Base-by-base conservation (phyloP, 2,888 invertebrate species). In the Trissonchulus latispiculum region DNA sequence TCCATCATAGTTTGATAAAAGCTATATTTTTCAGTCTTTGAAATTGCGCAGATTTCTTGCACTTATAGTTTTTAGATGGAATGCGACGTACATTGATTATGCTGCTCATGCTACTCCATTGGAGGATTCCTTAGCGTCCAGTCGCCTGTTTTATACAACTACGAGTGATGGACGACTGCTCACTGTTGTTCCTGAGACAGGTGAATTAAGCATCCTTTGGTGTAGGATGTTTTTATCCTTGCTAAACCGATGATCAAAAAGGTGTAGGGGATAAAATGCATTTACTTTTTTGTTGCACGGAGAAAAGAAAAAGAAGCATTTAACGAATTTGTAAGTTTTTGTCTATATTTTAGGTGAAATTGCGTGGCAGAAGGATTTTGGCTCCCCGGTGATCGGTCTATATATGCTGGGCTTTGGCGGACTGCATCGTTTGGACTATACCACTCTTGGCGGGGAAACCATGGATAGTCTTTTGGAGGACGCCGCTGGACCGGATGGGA, bases 61-160 rank as follows among this genome's bases (percentile, higher is more conserved):
- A n/a, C n/a, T n/a, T n/a, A n/a, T n/a, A n/a, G n/a, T n/a, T 31
- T 71, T 73, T 32, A 73, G 77, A 2, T 97, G 96, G 96, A 97
- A 99, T 85, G 92, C 96, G 2, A 96, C 96, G 0, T 97, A 92
- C 86, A 92, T 90, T 81, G 96, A 96, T 85, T 99, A 97, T 83
- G 90, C 95, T 0, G 83, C 85, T 0, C 81, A 90, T 89, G 48
- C 48, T 8, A 48, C 48, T 15, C 78, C 81, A 36, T 77, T 75
- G 18, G 80, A 80, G 31, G 69, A 71, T 3, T 37, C 73, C 36
- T 82, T 81, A 75, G 77, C 78, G 3, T 76, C 79, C 64, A 77
- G 76, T 32, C 70, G 59, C 32, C 81, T 82, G 69, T 78, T 78
- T 71, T 77, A 77, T 1, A 78, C 94, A 0, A 92, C 93, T 0